These are phyloP conservation scores for Callyntrura guangdongensis DNA, from an alignment of 2,888 invertebrate genomes.

Conservation along the genomic window DNA sequence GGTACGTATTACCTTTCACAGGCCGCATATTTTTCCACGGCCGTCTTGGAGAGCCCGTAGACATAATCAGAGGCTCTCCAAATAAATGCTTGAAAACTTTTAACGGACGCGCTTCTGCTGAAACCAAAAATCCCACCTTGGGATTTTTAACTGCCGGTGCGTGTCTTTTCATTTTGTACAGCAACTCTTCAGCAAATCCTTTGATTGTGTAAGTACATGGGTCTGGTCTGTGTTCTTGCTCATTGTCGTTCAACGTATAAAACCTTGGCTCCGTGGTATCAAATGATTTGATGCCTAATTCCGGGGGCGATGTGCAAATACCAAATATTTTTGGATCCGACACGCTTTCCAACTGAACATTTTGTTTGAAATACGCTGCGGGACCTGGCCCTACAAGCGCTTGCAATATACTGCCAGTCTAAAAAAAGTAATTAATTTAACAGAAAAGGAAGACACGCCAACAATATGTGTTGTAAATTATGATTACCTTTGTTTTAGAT, in stretches of 20 bases:
- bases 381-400: conserved; percentile 74
- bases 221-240: conserved; percentile 67
- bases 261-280: conserved; percentile 77
- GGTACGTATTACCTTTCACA: conserved; percentile 70
- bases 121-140: conserved; percentile 82
- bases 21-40: conserved; percentile 81
- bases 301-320: conserved; percentile 71
- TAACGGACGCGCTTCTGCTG: conserved; percentile 67
- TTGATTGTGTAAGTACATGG: conserved; percentile 77
- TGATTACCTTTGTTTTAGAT: conserved; percentile 75
- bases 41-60: conserved; percentile 42
- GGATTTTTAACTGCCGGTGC: conserved; percentile 81
- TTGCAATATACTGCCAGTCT: conserved; percentile 30
- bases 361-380: conserved; percentile 61
- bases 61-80: background rate
- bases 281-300: conserved; percentile 68
- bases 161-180: conserved; percentile 51
- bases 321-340: conserved; percentile 69
- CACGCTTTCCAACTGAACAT: conserved; percentile 66
- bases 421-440: background rate
- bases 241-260: conserved; percentile 56
- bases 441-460: background rate
- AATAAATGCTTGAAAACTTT: conserved; percentile 23
- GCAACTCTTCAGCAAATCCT: conserved; percentile 81
- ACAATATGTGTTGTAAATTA: too few species aligned